Evolutionary conservation across 2,888 invertebrate species (phyloP), one percentile per base, ranked within the genome.

Genomic region (Drosophila picticornis): DNA sequence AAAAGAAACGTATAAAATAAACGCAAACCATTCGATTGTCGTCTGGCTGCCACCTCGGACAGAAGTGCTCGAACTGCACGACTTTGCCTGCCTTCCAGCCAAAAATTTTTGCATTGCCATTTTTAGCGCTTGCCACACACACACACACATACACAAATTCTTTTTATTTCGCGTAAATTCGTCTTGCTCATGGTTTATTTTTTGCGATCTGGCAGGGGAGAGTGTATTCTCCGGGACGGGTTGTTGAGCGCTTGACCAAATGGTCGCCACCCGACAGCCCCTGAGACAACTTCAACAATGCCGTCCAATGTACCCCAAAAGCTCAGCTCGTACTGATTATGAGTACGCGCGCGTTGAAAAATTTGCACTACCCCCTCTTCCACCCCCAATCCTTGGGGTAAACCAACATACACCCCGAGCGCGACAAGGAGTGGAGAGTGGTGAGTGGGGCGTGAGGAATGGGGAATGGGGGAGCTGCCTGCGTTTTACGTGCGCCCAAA

Each of bases 201-300:
- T 50, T 50, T 57, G 25, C 46, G 25, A 46, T 25, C 2, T 7
- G 46, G 16, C n/a, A 29, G 40, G 31, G 32, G 43, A 13, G 27
- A 19, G 31, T 19, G 10, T n/a, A 4, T 46, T 46, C 7, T 46
- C 22, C 9, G 68, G 50, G 32, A n/a, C 52, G 62, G 59, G 59
- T 53, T 59, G 77, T 57, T 63, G 60, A 77, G 70, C 76, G 89
- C 87, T 90, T 90, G 87, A 81, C 87, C 87, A 87, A 87, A 87
- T 87, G 87, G 90, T 87, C 90, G 87, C 87, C 87, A 90, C 90
- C 87, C 89, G 29, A 48, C 67, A 81, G 88, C 84, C 84, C 81
- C 88, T 85, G 79, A 83, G 83, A 90, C 81, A 64, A 66, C 59
- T 67, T 63, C 65, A 76, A 74, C 72, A 68, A 70, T 72, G 77